Evolutionary conservation across 1,140 invertebrate genomes (phyloP).

Genomic region (Solenopsis invicta): DNA sequence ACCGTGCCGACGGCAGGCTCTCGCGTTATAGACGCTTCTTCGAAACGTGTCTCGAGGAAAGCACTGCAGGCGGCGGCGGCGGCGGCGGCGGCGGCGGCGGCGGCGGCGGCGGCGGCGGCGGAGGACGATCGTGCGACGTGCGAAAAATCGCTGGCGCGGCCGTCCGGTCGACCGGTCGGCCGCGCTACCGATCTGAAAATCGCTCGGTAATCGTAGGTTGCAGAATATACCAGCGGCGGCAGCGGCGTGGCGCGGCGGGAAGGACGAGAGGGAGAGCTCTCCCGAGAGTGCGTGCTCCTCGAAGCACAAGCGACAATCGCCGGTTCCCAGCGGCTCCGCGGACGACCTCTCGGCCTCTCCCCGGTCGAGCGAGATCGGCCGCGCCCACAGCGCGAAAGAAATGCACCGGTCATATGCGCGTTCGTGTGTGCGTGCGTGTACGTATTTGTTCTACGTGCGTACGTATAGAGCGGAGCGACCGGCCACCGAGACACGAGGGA

Average conservation of each 20-base stretch:
- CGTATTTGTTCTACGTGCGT: too few species aligned
- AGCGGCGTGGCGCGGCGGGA: too few species aligned
- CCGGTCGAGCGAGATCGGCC: slow-evolving; percentile 81
- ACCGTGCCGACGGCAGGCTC: slow-evolving; percentile 26
- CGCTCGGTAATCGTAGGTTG: slow-evolving; percentile 76
- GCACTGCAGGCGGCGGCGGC: not conserved
- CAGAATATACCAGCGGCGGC: slow-evolving; percentile 49
- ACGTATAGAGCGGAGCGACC: slow-evolving; percentile 24
- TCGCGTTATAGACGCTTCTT: slow-evolving; percentile 20
- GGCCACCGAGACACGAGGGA: slow-evolving; percentile 48
- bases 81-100: not conserved
- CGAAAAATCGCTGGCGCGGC: slow-evolving; percentile 66
- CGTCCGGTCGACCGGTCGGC: slow-evolving; percentile 46
- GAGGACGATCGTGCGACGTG: slow-evolving; percentile 71
- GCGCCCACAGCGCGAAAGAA: slow-evolving; percentile 83
- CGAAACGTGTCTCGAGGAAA: slow-evolving; percentile 65
- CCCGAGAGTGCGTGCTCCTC: slow-evolving; percentile 75
- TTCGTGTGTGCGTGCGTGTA: too few species aligned
- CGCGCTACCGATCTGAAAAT: slow-evolving; percentile 78
- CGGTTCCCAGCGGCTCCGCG: slow-evolving; percentile 81
- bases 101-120: not conserved
- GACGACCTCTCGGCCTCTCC: slow-evolving; percentile 84
- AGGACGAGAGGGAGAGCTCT: too few species aligned
- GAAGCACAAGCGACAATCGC: slow-evolving; percentile 82
- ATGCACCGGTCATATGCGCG: slow-evolving; percentile 61